Percentiles rank a stretch among this genome's conserved stretches.
These are phyloP conservation scores for Cirrhinus mrigala DNA, from an alignment of 2,797 vertebrate species.

Conservation along the genomic window DNA sequence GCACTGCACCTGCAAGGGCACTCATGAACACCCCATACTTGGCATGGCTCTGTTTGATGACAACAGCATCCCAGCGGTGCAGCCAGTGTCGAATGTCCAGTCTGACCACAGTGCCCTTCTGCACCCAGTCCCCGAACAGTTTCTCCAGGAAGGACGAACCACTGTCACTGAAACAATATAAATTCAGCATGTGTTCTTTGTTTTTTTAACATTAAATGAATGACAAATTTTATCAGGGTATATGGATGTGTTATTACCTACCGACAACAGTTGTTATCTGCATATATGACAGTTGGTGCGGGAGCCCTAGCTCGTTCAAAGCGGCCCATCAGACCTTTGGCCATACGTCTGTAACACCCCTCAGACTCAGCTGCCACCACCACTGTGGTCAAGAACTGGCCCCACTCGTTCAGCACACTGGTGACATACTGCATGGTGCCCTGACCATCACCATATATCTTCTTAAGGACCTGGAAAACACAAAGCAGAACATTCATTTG, in stretches of 20 bases:
- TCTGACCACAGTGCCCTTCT: conserved; percentile 41
- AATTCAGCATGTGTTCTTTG: not conserved
- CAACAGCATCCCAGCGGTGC: conserved; percentile 46
- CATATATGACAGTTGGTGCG: conserved; percentile 1
- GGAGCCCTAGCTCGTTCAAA: not conserved
- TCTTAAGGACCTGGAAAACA: conserved; percentile 38
- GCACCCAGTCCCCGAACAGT: not conserved
- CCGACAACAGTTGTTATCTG: conserved; percentile 23
- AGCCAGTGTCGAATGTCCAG: conserved; percentile 53
- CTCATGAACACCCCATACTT: conserved; percentile 44
- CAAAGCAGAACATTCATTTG: not conserved
- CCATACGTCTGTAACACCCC: too few relatives aligned
- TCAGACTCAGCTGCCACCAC: too few relatives aligned
- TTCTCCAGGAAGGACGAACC: conserved; percentile 21
- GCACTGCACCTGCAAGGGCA: conserved; percentile 22
- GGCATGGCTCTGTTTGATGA: conserved; percentile 45
- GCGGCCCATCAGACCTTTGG: too few relatives aligned
- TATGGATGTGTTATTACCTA: not conserved
- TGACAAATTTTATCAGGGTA: not conserved
- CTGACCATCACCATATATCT: conserved; percentile 50
- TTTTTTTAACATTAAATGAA: not conserved
- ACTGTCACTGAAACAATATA: not conserved
- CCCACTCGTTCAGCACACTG: conserved; percentile 53
- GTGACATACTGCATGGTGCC: conserved; percentile 52
- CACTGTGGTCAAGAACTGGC: conserved; percentile 44